Percentiles rank a stretch among this genome's conserved stretches.
Evolutionary conservation across 2,888 invertebrate species (phyloP).

Genomic region (Hanleya hanleyi): DNA sequence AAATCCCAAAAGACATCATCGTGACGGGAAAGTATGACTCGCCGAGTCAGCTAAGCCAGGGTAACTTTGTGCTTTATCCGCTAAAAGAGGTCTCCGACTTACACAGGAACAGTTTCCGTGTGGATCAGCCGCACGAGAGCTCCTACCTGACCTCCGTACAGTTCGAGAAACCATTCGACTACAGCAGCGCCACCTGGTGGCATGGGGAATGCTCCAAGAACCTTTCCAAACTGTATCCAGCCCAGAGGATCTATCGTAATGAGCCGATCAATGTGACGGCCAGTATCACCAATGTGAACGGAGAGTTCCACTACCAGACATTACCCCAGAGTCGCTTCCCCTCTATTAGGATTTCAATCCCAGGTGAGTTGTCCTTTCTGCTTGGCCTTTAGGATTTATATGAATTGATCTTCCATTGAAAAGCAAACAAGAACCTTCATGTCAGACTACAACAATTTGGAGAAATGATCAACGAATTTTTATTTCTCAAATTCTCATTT

Average conservation of each 20-base stretch:
- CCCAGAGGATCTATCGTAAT: constrained; percentile 50
- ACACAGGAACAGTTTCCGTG: constrained; percentile 20
- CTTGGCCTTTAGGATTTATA: too few relatives aligned
- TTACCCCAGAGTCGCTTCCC: constrained; percentile 50
- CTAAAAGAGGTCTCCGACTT: constrained; percentile 50
- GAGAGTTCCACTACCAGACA: constrained; percentile 49
- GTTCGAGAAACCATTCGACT: constrained; percentile 65
- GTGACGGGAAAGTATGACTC: constrained; percentile 53
- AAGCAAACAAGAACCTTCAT: too few relatives aligned
- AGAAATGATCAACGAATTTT: too few relatives aligned
- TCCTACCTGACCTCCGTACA: constrained; percentile 52
- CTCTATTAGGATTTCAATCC: constrained; percentile 57
- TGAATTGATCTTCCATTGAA: too few relatives aligned
- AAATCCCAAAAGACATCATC: constrained; percentile 60
- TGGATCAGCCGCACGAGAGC: constrained; percentile 22
- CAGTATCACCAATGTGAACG: neutral
- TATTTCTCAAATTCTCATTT: too few relatives aligned
- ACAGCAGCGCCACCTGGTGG: constrained; percentile 54
- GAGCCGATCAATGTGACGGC: constrained; percentile 1
- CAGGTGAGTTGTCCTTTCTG: too few relatives aligned
- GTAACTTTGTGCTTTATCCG: constrained; percentile 46
- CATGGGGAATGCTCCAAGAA: constrained; percentile 31
- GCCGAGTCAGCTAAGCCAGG: constrained; percentile 31
- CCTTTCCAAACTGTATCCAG: constrained; percentile 47
- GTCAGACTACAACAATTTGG: too few relatives aligned